Evolutionary conservation across 2,113 vertebrate genomes (phyloP).

Genomic region (Hippocampus zosterae): DNA sequence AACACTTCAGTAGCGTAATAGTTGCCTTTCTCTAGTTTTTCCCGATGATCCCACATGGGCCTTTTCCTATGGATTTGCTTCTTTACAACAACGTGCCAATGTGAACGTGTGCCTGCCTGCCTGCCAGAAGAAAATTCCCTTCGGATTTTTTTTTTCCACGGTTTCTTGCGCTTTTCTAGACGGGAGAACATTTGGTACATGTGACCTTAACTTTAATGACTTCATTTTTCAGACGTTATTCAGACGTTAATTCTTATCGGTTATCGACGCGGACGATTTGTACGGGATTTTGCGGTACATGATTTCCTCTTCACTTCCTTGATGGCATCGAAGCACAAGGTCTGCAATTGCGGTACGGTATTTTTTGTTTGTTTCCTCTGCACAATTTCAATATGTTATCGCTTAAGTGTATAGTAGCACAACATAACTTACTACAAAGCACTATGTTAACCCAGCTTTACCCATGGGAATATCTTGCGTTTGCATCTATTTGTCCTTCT

Average conservation of each 20-base stretch:
- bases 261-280: slow-evolving; percentile 2
- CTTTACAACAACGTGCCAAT: not conserved
- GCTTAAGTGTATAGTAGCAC: slow-evolving; percentile 35
- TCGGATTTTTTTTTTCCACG: not conserved
- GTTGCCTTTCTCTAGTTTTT: not conserved
- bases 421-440: slow-evolving; percentile 22
- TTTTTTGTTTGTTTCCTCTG: slow-evolving; percentile 25
- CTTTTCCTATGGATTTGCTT: not conserved
- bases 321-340: slow-evolving; percentile 59
- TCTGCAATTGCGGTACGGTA: slow-evolving; percentile 57
- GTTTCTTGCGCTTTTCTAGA: not conserved
- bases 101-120: not conserved
- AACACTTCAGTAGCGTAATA: not conserved
- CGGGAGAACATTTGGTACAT: not conserved
- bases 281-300: slow-evolving; percentile 53
- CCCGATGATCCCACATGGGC: not conserved
- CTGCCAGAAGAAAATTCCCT: not conserved
- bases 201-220: not conserved
- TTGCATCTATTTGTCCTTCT: slow-evolving; percentile 1
- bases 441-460: slow-evolving; percentile 55
- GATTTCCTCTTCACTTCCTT: slow-evolving; percentile 22
- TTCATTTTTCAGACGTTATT: not conserved
- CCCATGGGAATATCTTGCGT: slow-evolving; percentile 21
- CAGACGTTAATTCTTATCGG: not conserved
- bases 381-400: slow-evolving; percentile 45